Evolutionary conservation across 2,888 invertebrate genomes (phyloP).

Genomic region (Amphipyra berbera): DNA sequence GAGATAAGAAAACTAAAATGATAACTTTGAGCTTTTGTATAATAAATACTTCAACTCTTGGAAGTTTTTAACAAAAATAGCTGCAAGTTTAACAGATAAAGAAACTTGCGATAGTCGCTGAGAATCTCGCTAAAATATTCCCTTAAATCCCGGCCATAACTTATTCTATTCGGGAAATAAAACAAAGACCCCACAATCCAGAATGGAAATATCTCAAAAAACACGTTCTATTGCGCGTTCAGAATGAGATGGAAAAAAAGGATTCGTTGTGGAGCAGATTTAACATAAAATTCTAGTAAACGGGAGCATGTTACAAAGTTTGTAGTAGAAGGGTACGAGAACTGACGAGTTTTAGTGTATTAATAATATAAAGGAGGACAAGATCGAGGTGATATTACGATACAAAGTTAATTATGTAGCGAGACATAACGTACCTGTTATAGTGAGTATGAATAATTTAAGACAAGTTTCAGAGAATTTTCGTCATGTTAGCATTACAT

Average conservation of each 20-base stretch:
- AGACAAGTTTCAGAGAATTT: background rate
- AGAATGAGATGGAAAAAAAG: slow-evolving; percentile 58
- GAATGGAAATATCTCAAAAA: slow-evolving; percentile 67
- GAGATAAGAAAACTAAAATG: slow-evolving; percentile 39
- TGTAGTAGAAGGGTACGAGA: slow-evolving; percentile 31
- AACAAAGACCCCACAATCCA: slow-evolving; percentile 66
- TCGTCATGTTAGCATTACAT: background rate
- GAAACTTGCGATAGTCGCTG: slow-evolving; percentile 60
- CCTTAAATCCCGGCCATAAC: slow-evolving; percentile 68
- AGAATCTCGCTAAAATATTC: slow-evolving; percentile 75
- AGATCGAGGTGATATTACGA: slow-evolving; percentile 28
- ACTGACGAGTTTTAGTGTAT: slow-evolving; percentile 39
- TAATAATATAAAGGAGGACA: slow-evolving; percentile 47
- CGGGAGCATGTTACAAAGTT: slow-evolving; percentile 52
- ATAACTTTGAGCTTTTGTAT: slow-evolving; percentile 34
- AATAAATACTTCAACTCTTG: slow-evolving; percentile 42
- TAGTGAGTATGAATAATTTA: slow-evolving; percentile 14
- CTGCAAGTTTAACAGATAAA: slow-evolving; percentile 50
- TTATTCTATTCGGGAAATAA: slow-evolving; percentile 69
- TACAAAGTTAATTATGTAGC: slow-evolving; percentile 22
- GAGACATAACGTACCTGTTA: slow-evolving; percentile 19
- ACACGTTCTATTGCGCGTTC: slow-evolving; percentile 65
- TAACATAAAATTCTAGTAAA: slow-evolving; percentile 60
- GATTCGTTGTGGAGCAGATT: slow-evolving; percentile 54
- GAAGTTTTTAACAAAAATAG: slow-evolving; percentile 49